These are phyloP conservation scores for Formica exsecta DNA, from an alignment of 1,140 invertebrate species.

Conservation along the genomic window DNA sequence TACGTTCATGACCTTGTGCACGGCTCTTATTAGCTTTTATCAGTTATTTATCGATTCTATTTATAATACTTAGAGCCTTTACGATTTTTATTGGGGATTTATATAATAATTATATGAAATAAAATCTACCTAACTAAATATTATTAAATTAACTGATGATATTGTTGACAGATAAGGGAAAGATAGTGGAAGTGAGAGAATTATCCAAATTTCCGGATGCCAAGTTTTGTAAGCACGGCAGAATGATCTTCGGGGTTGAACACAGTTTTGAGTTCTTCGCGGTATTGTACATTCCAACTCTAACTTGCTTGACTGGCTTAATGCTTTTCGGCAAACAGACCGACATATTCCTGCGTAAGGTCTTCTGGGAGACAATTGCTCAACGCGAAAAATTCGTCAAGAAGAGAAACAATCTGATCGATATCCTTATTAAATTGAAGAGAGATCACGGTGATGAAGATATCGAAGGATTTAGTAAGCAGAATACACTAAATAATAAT, in stretches of 20 bases:
- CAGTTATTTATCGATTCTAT: too few species aligned
- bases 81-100: too few species aligned
- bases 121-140: background rate
- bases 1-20: too few species aligned
- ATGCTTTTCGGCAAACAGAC: constrained; percentile 75
- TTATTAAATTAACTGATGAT: background rate
- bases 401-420: constrained; percentile 84
- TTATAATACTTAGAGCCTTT: too few species aligned
- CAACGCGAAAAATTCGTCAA: constrained; percentile 74
- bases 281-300: constrained; percentile 60
- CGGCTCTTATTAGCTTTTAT: too few species aligned
- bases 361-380: constrained; percentile 80
- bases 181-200: constrained; percentile 82
- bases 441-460: background rate
- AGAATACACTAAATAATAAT: background rate
- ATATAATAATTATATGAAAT: too few species aligned
- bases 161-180: constrained; percentile 56
- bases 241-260: constrained; percentile 74
- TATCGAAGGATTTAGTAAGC: constrained; percentile 37
- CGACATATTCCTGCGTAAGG: constrained; percentile 77
- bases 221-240: constrained; percentile 76
- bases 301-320: constrained; percentile 70
- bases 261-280: constrained; percentile 76
- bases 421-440: constrained; percentile 83
- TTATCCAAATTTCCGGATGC: constrained; percentile 84